Evolutionary conservation across 2,797 vertebrate species (phyloP).

Genomic region (Aplochiton taeniatus): DNA sequence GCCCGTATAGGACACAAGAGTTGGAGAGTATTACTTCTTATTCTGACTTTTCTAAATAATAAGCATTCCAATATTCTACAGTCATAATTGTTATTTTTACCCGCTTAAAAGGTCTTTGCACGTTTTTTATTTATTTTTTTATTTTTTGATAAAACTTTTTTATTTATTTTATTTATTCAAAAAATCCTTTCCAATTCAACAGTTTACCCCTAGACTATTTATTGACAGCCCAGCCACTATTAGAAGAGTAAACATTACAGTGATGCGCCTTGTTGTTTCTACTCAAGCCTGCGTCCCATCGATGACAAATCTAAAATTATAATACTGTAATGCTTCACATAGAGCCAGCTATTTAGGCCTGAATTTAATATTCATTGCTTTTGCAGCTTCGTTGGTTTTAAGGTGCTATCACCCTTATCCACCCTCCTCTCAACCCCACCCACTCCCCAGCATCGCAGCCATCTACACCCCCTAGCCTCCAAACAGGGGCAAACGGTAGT

Average conservation of each 20-base stretch:
- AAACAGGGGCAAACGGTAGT: conserved; percentile 67
- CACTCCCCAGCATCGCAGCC: conserved; percentile 65
- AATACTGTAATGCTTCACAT: conserved; percentile 80
- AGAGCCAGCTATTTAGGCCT: conserved; percentile 79
- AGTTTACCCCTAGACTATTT: conserved; percentile 59
- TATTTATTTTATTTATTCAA: too few species aligned
- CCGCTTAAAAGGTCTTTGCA: too few species aligned
- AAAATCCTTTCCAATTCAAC: conserved; percentile 26
- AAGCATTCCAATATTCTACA: conserved; percentile 47
- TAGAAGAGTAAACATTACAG: conserved; percentile 56
- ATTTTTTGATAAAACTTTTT: too few species aligned
- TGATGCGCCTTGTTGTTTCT: conserved; percentile 71
- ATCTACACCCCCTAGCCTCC: conserved; percentile 65
- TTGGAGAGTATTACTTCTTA: conserved; percentile 42
- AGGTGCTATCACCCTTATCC: conserved; percentile 78
- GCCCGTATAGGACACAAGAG: too few species aligned
- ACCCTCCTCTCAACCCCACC: conserved; percentile 74
- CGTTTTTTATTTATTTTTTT: too few species aligned
- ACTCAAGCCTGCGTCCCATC: conserved; percentile 70
- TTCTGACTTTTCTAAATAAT: conserved; percentile 43
- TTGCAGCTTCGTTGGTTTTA: conserved; percentile 83
- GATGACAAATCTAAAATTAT: conserved; percentile 81
- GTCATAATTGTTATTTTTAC: too few species aligned
- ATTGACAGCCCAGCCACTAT: conserved; percentile 55
- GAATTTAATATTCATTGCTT: conserved; percentile 85